Evolutionary conservation across 2,797 vertebrate genomes (phyloP).

Genomic region (Hemibagrus guttatus): DNA sequence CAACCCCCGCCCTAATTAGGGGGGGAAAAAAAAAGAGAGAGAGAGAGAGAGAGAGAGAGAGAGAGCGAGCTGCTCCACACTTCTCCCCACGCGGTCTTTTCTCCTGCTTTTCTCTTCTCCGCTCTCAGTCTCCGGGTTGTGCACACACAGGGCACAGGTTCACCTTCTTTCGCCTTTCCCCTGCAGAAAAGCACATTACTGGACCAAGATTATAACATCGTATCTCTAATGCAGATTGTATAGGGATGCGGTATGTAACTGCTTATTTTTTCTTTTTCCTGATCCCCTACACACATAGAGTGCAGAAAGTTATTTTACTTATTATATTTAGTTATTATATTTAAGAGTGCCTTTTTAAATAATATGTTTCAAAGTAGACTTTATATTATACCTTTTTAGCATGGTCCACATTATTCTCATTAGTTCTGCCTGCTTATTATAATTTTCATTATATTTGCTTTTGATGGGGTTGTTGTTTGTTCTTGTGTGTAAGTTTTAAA

Average conservation of each 20-base stretch:
- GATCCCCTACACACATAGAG: background rate
- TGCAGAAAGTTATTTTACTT: background rate
- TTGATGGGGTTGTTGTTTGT: background rate
- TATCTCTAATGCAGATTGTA: background rate
- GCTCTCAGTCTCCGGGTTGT: constrained; percentile 46
- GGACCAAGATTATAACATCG: background rate
- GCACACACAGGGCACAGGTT: constrained; percentile 36
- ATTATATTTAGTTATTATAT: background rate
- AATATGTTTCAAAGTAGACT: background rate
- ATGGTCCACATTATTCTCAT: background rate
- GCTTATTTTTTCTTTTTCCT: background rate
- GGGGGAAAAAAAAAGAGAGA: no score
- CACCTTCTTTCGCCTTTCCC: constrained; percentile 4
- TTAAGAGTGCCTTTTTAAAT: background rate
- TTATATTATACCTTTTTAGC: background rate
- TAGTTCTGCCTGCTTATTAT: background rate
- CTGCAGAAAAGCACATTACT: background rate
- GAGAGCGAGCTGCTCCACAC: constrained; percentile 3
- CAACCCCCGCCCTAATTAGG: constrained; percentile 32
- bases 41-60: background rate
- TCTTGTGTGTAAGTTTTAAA: background rate
- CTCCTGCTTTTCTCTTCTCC: constrained; percentile 52
- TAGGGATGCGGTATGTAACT: constrained; percentile 38
- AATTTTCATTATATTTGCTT: background rate
- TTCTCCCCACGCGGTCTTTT: constrained; percentile 46